Percentiles rank a stretch among this genome's conserved stretches.
These are phyloP conservation scores for Odontamblyopus rebecca DNA, from an alignment of 2,797 vertebrate genomes.

Conservation along the genomic window DNA sequence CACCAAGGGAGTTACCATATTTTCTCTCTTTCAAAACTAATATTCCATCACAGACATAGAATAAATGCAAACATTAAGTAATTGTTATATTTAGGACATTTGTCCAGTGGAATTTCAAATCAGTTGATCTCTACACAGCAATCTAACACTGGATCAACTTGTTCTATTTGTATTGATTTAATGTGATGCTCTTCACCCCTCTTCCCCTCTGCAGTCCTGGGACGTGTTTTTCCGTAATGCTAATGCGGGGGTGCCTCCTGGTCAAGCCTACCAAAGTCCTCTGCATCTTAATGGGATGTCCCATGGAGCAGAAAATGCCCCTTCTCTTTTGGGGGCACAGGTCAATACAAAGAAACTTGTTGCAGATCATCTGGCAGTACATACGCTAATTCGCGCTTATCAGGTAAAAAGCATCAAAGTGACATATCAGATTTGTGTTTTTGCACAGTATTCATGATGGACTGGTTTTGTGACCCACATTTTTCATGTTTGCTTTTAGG, in stretches of 20 bases:
- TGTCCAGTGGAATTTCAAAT: neutral
- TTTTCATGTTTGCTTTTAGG: constrained; percentile 46
- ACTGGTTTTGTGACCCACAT: constrained; percentile 1
- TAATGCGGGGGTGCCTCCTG: constrained; percentile 84
- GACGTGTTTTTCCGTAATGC: constrained; percentile 93
- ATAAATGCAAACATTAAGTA: neutral
- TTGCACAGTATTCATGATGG: neutral
- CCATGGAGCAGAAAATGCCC: constrained; percentile 65
- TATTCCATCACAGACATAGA: no score
- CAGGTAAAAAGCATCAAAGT: constrained; percentile 79
- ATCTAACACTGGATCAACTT: neutral
- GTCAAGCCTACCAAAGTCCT: constrained; percentile 88
- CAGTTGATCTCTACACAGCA: neutral
- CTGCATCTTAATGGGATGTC: constrained; percentile 73
- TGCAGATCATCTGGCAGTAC: constrained; percentile 91
- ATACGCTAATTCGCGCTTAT: constrained; percentile 93
- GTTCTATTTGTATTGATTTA: neutral
- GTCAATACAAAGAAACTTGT: constrained; percentile 89
- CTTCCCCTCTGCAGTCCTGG: constrained; percentile 83
- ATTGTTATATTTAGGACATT: neutral
- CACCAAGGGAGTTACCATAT: neutral
- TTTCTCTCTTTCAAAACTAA: neutral
- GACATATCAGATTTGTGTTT: neutral
- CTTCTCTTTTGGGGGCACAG: constrained; percentile 76
- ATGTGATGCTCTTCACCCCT: neutral